These are phyloP conservation scores for Phalacrocorax pelagicus DNA, from an alignment of 2,113 vertebrate species.

Conservation along the genomic window DNA sequence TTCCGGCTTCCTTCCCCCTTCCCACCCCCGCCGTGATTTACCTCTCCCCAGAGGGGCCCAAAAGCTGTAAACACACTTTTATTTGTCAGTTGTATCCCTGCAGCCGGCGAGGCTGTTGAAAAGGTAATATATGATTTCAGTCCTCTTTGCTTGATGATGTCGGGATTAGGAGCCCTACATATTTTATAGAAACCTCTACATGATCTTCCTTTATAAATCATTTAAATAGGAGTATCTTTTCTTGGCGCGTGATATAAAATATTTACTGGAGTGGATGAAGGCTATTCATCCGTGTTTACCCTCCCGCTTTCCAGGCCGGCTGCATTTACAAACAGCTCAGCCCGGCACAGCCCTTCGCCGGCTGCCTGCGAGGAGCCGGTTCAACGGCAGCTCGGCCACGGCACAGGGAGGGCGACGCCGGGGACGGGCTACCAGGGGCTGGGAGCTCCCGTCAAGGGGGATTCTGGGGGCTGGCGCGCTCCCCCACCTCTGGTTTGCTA, in stretches of 20 bases:
- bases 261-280: constrained; percentile 45
- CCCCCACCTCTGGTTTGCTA: rapidly evolving
- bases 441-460: background rate
- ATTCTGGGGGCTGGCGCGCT: rapidly evolving
- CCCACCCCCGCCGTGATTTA: constrained; percentile 45
- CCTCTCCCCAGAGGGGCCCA: constrained; percentile 32
- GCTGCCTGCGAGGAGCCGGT: background rate
- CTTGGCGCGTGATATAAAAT: constrained; percentile 58
- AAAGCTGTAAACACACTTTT: constrained; percentile 62
- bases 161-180: constrained; percentile 71
- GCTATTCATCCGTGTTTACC: constrained; percentile 40
- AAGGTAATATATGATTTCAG: constrained; percentile 60
- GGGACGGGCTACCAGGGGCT: background rate
- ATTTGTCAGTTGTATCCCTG: constrained; percentile 52
- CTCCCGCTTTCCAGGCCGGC: background rate
- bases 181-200: constrained; percentile 69
- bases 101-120: constrained; percentile 14
- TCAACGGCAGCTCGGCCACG: background rate
- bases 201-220: constrained; percentile 70
- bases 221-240: constrained; percentile 60
- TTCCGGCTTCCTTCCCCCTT: background rate
- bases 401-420: background rate
- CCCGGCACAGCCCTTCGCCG: background rate
- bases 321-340: constrained; percentile 14
- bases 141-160: constrained; percentile 62